These are phyloP conservation scores for Colinus virginianus DNA, from an alignment of 2,113 vertebrate species.

Conservation along the genomic window DNA sequence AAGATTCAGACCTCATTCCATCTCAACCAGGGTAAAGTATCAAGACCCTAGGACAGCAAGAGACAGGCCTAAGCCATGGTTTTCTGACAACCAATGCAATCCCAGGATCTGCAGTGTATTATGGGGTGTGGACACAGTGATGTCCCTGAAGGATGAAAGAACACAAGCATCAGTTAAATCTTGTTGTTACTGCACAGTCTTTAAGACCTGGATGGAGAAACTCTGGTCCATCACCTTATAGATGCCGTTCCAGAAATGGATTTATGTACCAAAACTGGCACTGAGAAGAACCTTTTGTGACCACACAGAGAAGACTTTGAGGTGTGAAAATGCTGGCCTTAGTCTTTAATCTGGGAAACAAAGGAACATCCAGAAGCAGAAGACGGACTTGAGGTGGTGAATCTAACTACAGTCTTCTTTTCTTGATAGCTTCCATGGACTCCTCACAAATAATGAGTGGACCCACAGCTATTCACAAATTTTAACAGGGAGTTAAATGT, in stretches of 20 bases:
- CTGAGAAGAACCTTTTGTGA: not conserved
- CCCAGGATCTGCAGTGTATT: not conserved
- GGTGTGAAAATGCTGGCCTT: not conserved
- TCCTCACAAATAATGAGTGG: not conserved
- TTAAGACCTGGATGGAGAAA: not conserved
- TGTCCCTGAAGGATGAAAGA: not conserved
- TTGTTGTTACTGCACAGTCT: not conserved
- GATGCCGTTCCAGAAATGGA: not conserved
- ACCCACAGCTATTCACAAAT: accelerated
- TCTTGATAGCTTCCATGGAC: not conserved
- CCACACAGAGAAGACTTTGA: not conserved
- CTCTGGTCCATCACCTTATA: not conserved
- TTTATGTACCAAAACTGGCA: not conserved
- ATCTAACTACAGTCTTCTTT: not conserved
- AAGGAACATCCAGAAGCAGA: not conserved
- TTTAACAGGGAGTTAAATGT: not conserved
- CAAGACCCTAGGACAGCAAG: not conserved
- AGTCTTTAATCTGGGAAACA: not conserved
- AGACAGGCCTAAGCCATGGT: not conserved
- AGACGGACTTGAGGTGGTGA: not conserved
- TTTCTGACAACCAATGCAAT: not conserved
- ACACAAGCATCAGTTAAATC: not conserved
- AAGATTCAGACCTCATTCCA: not conserved
- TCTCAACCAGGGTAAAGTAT: not conserved
- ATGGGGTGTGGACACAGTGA: not conserved